Evolutionary conservation across 1,140 invertebrate species (phyloP), one percentile per base, ranked within the genome.

Genomic region (Pseudomyrmex cubaensis): DNA sequence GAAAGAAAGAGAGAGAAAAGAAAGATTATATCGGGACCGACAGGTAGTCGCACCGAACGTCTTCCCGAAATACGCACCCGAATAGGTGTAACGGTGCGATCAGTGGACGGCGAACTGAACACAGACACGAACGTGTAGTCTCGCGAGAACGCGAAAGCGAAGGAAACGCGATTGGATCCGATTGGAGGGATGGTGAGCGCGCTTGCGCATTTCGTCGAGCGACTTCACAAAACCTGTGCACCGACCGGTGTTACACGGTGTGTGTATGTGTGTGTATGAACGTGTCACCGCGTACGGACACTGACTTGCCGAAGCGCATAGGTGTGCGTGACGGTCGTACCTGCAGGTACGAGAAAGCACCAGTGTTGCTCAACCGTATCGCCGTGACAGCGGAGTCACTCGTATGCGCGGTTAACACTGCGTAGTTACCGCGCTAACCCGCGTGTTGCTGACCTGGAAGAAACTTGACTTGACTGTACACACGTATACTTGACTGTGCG

Each of bases 271-370:
- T 66, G 15, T n/a, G n/a, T 15, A 44, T 17, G 17, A 20, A 35
- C 54, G 48, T 76, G 22, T 54, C 50, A 67, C 76, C 85, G 61
- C 25, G 72, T 67, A 61, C 82, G 61, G 44, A 76, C 67, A 73
- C 73, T 17, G 69, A 87, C 57, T 67, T 54, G 74, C 78, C n/a
- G 46, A 13, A 2, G 52, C 44, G 48, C 66, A 78, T 85, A 74
- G 74, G 76, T 78, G 70, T 84, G 80, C 77, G 76, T 82, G 69
- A 87, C 72, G 77, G 78, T 83, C 82, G 80, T 89, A 87, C 82
- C 84, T 70, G 85, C 87, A 90, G 88, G 88, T 91, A 91, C 84
- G 86, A 90, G 87, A 89, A 91, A 91, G 90, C 82, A 90, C 86
- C 90, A 91, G 90, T 90, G 89, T 66, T 72, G 87, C 90, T 91